Evolutionary conservation across 2,888 invertebrate genomes (phyloP), one percentile per base, ranked within the genome.

Genomic region (Diarsia rubi): DNA sequence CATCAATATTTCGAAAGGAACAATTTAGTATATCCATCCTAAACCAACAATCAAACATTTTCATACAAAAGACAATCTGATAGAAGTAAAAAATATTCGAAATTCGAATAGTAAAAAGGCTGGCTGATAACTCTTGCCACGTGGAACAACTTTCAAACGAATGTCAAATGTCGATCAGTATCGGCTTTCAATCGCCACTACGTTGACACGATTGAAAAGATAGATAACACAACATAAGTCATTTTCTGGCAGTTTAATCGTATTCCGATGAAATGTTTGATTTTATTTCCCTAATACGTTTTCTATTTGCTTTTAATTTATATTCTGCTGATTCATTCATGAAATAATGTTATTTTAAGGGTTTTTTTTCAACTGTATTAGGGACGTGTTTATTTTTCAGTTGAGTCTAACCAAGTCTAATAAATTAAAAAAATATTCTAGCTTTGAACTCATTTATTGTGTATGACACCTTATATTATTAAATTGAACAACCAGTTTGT

Each of bases 161-260:
- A 65, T 83, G 52, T 67, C 63, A 83, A 78, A 47, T 59, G 45
- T 59, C 52, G 54, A 27, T 45, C 47, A 64, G 59, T 65, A 83
- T 79, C 72, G 12, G 57, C 57, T 68, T 68, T 83, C 79, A 76
- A 82, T 70, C 62, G 31, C 6, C 11, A 37, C 62, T 24, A 52
- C 24, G 27, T 82, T 49, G 65, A 78, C 54, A 44, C 21, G 80
- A 83, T 80, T 11, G 45, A 59, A 64, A 12, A 47, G 63, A 59
- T 27, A 76, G 70, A 66, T 78, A 70, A 73, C 16, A 49, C 44
- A 73, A 44, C 49, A 62, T 57, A 75, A 67, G 37, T 67, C 66
- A 81, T 69, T 47, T 65, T 49, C 24, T 82, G 79, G 62, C 79
- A 82, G 69, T 78, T 77, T 52, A 78, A 64, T 69, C 44, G 64